Evolutionary conservation across 2,797 vertebrate species (phyloP), one percentile per base, ranked within the genome.

Genomic region (Sebastes minor): DNA sequence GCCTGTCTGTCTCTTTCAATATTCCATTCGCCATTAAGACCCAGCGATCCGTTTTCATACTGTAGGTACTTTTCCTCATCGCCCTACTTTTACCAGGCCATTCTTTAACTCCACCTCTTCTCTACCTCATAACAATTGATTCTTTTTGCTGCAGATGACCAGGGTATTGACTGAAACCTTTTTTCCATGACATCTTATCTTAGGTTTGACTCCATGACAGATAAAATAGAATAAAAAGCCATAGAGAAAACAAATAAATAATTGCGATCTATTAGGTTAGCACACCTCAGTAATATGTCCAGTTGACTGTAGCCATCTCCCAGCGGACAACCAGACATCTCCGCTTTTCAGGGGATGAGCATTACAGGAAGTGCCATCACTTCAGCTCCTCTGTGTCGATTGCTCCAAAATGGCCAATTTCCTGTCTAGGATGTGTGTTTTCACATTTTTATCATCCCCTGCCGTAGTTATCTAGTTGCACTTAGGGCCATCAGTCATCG

Each of bases 381-480:
- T 91, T 90, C 81, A 83, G 87, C 89, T 91, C 80, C 61, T 89
- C 78, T 85, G 86, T 88, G 89, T 88, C 93, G 91, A 91, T 94
- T 90, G 85, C 90, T 92, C 84, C 87, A 93, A 94, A 94, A 95
- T 89, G 91, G 92, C 90, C 94, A 93, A 94, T 95, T 93, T 95
- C 93, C 91, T 89, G 89, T 89, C 91, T 71, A 74, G 86, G 79
- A 87, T 92, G 92, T 95, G 92, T 93, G 90, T 92, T 94, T 93
- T 94, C 92, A 92, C 90, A 85, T 92, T 94, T 95, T 94, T 92
- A 93, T 95, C 91, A 93, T 94, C 87, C 85, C 85, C 81, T 53
- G 87, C 89, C 57, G 71, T 93, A 87, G 93, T 92, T 93, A 92
- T 92, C 87, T 90, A 87, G 90, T 84, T 86, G 83, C 89, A 88